phyloP scores from a whole-genome alignment of 2,888 invertebrate genomes.

The Dusona sp. region DNA sequence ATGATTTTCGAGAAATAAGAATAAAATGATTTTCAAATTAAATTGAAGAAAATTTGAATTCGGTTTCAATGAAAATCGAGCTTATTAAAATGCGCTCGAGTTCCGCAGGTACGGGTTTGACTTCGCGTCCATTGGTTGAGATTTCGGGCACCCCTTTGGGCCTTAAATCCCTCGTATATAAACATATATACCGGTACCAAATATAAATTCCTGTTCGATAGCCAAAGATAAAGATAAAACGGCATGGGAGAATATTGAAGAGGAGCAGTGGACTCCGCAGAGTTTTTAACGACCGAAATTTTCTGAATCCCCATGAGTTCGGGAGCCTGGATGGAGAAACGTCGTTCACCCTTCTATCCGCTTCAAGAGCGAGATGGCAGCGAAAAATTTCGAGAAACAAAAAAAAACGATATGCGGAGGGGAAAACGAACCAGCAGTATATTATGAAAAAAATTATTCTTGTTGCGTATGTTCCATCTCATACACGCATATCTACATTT shows the following conservation, averaged over 20 bases:
- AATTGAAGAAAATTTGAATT: neutral
- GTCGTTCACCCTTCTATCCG: constrained; percentile 44
- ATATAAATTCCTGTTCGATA: constrained; percentile 51
- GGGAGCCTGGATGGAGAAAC: neutral
- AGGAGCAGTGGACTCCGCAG: constrained; percentile 31
- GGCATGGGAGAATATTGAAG: constrained; percentile 16
- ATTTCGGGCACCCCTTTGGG: neutral
- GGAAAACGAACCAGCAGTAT: constrained; percentile 47
- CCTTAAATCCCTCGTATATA: neutral
- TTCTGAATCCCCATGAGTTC: constrained; percentile 20
- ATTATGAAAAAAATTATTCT: constrained; percentile 46
- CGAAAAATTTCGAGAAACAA: constrained; percentile 27
- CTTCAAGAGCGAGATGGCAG: neutral
- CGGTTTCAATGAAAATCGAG: neutral
- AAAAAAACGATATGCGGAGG: constrained; percentile 12
- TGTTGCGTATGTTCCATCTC: constrained; percentile 27
- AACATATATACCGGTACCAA: constrained; percentile 12
- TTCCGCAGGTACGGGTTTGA: neutral
- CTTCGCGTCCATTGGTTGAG: neutral
- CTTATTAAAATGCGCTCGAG: neutral
- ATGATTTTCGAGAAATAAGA: neutral
- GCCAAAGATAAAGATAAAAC: constrained; percentile 30
- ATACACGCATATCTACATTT: constrained; percentile 3
- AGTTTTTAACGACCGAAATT: constrained; percentile 63
- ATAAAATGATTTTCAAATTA: neutral